phyloP scores from a whole-genome alignment of 2,888 invertebrate species.

The Alloplasta piceator region DNA sequence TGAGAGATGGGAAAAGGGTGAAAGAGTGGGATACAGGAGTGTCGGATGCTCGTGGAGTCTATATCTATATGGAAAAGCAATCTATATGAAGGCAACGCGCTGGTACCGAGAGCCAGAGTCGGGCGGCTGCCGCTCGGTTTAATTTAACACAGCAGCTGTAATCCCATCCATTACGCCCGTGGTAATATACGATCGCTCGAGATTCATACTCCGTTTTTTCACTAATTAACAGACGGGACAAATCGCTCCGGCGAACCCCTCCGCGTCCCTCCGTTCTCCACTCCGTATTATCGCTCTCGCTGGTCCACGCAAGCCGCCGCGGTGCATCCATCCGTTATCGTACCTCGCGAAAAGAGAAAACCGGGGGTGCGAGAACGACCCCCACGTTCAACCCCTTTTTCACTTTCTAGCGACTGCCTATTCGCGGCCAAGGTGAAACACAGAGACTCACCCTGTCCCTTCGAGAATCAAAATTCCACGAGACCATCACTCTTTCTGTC shows the following conservation, averaged over 20 bases:
- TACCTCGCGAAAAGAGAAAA: constrained; percentile 65
- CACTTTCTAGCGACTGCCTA: constrained; percentile 54
- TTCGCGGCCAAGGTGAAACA: constrained; percentile 67
- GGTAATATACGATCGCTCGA: constrained; percentile 84
- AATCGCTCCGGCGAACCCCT: constrained; percentile 81
- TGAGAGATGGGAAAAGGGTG: constrained; percentile 49
- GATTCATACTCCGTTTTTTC: constrained; percentile 84
- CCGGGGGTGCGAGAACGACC: constrained; percentile 44
- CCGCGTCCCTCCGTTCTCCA: constrained; percentile 59
- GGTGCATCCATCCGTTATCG: constrained; percentile 57
- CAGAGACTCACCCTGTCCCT: constrained; percentile 6
- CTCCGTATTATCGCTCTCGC: constrained; percentile 52
- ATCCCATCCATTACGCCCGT: constrained; percentile 83
- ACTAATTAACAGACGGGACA: constrained; percentile 84
- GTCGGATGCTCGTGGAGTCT: constrained; percentile 42
- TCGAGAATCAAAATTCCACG: constrained; percentile 53
- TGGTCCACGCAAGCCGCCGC: constrained; percentile 46
- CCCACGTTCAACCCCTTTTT: constrained; percentile 64
- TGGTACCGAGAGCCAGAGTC: constrained; percentile 72
- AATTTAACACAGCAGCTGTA: constrained; percentile 84
- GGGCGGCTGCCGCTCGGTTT: constrained; percentile 81
- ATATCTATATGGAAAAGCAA: constrained; percentile 54
- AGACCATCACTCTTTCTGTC: constrained; percentile 15
- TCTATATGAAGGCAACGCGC: constrained; percentile 53
- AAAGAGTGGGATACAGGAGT: constrained; percentile 33